Evolutionary conservation across 2,113 vertebrate genomes (phyloP).

Genomic region (Pygoscelis adeliae): DNA sequence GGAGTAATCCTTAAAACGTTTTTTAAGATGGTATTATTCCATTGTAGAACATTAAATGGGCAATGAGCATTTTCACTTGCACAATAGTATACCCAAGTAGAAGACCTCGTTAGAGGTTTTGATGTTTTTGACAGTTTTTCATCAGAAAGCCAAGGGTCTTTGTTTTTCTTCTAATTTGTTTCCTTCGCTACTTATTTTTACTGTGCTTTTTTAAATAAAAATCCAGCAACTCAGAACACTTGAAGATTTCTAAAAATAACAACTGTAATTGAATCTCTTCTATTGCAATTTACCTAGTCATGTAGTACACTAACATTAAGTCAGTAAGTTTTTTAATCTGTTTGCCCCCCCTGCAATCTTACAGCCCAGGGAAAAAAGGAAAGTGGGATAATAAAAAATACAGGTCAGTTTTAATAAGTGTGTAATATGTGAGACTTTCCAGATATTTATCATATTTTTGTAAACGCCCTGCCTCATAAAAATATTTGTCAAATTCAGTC

Average conservation of each 20-base stretch:
- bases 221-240: background rate
- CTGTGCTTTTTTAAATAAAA: background rate
- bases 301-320: background rate
- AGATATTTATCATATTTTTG: background rate
- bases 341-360: background rate
- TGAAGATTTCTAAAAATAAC: background rate
- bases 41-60: background rate
- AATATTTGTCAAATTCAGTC: background rate
- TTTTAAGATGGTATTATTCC: background rate
- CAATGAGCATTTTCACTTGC: background rate
- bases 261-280: background rate
- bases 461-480: background rate
- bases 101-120: background rate
- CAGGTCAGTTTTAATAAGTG: background rate
- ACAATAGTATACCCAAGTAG: background rate
- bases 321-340: accelerated
- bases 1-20: background rate
- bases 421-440: background rate
- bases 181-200: background rate
- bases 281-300: background rate
- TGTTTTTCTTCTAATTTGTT: background rate
- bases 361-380: background rate
- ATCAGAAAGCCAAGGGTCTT: background rate
- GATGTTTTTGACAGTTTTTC: background rate
- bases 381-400: background rate